These are phyloP conservation scores for Paraescarpia echinospica DNA, from an alignment of 1,140 invertebrate species.

Conservation along the genomic window DNA sequence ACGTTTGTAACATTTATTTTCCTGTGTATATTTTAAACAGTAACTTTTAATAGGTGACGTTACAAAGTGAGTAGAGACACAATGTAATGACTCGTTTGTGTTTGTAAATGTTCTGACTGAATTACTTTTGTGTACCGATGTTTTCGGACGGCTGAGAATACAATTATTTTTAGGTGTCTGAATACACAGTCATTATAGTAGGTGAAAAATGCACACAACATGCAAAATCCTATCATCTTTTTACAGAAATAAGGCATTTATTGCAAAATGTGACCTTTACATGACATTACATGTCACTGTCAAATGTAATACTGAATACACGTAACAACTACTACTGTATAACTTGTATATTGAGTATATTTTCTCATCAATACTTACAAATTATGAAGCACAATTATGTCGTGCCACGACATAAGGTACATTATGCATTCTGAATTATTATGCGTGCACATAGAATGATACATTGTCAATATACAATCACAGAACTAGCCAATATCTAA, in stretches of 20 bases:
- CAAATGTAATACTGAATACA: slow-evolving; percentile 1
- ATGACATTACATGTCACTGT: background rate
- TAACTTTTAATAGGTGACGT: no score
- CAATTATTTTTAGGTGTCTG: no score
- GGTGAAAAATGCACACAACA: background rate
- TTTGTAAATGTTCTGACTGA: no score
- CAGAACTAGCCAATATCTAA: background rate
- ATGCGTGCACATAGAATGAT: background rate
- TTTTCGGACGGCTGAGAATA: no score
- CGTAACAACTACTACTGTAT: background rate
- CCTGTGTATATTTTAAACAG: no score
- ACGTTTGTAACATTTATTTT: no score
- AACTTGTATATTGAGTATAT: background rate
- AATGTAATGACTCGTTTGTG: no score
- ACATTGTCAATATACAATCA: background rate
- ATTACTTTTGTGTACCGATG: no score
- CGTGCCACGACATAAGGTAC: background rate
- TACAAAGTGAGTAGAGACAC: no score
- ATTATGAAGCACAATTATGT: background rate
- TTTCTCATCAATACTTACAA: background rate
- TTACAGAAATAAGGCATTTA: slow-evolving; percentile 2
- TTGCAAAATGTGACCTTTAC: background rate
- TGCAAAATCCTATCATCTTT: background rate
- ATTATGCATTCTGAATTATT: background rate
- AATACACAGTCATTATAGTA: no score